Evolutionary conservation across 1,140 invertebrate species (phyloP).

Genomic region (Zaprionus lachaisei): DNA sequence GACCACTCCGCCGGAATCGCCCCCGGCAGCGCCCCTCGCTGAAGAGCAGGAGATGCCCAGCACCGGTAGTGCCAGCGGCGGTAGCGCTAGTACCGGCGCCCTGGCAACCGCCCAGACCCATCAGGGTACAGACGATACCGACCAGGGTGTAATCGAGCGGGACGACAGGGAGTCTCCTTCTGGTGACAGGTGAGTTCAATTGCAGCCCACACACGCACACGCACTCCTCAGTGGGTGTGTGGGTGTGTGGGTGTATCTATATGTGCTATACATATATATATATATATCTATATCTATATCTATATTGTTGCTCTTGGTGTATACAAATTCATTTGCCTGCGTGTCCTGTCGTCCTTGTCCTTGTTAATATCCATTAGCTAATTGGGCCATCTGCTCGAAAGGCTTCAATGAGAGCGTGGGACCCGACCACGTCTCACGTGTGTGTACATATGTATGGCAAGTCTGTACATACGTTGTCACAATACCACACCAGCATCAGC

Average conservation of each 20-base stretch:
- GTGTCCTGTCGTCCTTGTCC: constrained; percentile 39
- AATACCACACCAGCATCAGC: neutral
- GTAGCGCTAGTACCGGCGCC: constrained; percentile 29
- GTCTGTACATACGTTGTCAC: neutral
- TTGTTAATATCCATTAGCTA: constrained; percentile 74
- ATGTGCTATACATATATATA: constrained; percentile 12
- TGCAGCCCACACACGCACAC: neutral
- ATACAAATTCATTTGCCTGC: constrained; percentile 34
- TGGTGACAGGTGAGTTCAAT: constrained; percentile 68
- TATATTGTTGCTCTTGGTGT: constrained; percentile 17
- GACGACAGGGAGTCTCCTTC: constrained; percentile 57
- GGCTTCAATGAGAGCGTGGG: constrained; percentile 16
- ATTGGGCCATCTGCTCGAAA: constrained; percentile 49
- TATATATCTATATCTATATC: neutral
- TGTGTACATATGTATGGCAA: constrained; percentile 3
- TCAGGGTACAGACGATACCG: constrained; percentile 11
- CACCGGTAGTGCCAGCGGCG: constrained; percentile 30
- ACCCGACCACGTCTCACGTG: neutral
- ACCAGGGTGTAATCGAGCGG: constrained; percentile 32
- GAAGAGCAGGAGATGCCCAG: constrained; percentile 40
- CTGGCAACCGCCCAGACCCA: neutral
- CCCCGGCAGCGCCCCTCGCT: constrained; percentile 22
- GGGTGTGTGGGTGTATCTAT: constrained; percentile 4
- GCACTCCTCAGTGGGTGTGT: neutral
- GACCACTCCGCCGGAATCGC: constrained; percentile 31